Evolutionary conservation across 2,797 vertebrate genomes (phyloP), one percentile per base, ranked within the genome.

Genomic region (Phataginus tricuspis): DNA sequence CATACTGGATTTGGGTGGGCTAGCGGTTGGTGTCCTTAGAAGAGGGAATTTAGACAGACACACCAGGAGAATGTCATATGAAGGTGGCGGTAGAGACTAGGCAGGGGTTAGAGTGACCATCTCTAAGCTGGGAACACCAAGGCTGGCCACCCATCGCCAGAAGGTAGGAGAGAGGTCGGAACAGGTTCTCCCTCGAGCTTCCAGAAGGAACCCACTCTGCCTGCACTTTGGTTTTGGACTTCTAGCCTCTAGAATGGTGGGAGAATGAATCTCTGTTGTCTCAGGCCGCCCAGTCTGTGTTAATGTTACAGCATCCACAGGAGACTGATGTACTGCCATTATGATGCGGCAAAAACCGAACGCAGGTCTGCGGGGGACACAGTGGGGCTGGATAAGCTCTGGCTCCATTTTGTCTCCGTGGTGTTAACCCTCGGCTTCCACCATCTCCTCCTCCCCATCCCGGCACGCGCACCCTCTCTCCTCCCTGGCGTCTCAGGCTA

Each of bases 31-130:
- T 9, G 25, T 61, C 88, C 53, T 88, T 31, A 21, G 84, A 74
- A 15, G 91, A 74, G 31, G 69, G 42, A 51, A 25, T 21, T 8
- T 21, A 18, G 51, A 55, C 71, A 12, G 66, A 51, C 51, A 13
- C 19, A 18, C 16, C 7, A 27, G 57, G 9, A 42, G 45, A 45
- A n/a, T 0, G 6, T 11, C 51, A 0, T 0, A 42, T 2, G n/a
- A 13, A 1, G 31, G 25, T 0, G 39, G 29, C 1, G 45, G 7
- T 14, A 15, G 37, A 72, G 87, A 37, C 0, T 2, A 25, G 8
- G 5, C 12, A 4, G 45, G 12, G 45, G 45, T 45, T 12, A 45
- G 45, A 45, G 45, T 11, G 11, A 45, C 12, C 11, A 45, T 11
- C 45, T 45, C 45, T 13, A 19, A 3, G 14, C 10, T 2, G 1